Evolutionary conservation across 2,113 vertebrate genomes (phyloP).

Genomic region (Istiophorus platypterus): DNA sequence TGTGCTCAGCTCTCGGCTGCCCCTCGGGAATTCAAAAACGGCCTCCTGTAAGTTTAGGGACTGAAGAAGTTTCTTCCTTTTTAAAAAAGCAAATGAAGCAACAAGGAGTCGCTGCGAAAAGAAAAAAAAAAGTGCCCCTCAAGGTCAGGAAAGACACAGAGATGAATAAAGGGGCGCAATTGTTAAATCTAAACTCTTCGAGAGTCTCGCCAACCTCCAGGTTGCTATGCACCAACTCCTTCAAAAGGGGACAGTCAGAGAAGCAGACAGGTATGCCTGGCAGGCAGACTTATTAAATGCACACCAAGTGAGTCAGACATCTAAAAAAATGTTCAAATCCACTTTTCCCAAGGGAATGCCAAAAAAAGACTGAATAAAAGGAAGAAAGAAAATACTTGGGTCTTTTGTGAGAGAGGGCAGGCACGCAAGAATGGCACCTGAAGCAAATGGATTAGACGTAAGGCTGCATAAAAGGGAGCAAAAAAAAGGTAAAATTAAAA

Average conservation of each 20-base stretch:
- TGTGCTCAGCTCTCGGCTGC: conserved; percentile 46
- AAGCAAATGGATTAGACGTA: conserved; percentile 53
- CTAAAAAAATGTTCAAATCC: conserved; percentile 44
- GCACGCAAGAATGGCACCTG: conserved; percentile 26
- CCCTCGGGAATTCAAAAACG: conserved; percentile 47
- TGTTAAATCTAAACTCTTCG: conserved; percentile 66
- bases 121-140: conserved; percentile 23
- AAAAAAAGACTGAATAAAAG: conserved; percentile 25
- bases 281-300: conserved; percentile 66
- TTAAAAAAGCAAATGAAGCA: conserved; percentile 35
- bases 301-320: conserved; percentile 22
- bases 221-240: conserved; percentile 34
- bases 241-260: conserved; percentile 46
- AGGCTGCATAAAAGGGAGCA: conserved; percentile 20
- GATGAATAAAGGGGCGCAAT: conserved; percentile 30
- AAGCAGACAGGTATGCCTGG: conserved; percentile 52
- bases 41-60: conserved; percentile 24
- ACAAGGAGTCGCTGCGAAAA: conserved; percentile 6
- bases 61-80: conserved; percentile 44
- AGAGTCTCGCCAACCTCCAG: conserved; percentile 23
- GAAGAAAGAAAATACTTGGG: conserved; percentile 37
- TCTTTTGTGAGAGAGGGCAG: conserved; percentile 33
- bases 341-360: conserved; percentile 7
- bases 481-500: conserved; percentile 35
- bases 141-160: conserved; percentile 63